These are phyloP conservation scores for Lottia gigantea DNA, from an alignment of 2,888 invertebrate species.

Conservation along the genomic window DNA sequence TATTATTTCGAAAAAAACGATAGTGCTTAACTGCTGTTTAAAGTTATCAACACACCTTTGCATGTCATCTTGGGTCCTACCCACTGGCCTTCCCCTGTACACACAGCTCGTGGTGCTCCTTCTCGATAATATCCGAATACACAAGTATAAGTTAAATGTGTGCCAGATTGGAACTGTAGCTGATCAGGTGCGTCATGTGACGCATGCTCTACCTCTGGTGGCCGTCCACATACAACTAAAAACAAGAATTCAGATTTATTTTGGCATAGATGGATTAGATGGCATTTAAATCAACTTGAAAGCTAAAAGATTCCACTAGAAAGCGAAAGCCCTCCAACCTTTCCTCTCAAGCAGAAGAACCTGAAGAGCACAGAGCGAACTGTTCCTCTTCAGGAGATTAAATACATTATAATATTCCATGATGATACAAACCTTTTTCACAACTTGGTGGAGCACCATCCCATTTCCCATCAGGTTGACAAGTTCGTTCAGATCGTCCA, in stretches of 20 bases:
- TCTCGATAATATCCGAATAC: conserved; percentile 92
- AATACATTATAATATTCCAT: too few species aligned
- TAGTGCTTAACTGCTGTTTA: too few species aligned
- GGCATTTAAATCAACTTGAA: too few species aligned
- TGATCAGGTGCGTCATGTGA: conserved; percentile 87
- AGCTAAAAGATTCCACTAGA: too few species aligned
- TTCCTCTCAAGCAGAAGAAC: too few species aligned
- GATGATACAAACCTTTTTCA: conserved; percentile 40
- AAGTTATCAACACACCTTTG: conserved; percentile 84
- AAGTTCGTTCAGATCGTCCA: conserved; percentile 41
- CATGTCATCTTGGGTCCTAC: conserved; percentile 96
- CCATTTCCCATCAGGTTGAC: conserved; percentile 44
- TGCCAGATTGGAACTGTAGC: conserved; percentile 88
- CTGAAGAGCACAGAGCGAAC: too few species aligned
- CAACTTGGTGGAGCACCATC: conserved; percentile 50
- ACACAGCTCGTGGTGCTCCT: conserved; percentile 92
- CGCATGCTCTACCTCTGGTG: conserved; percentile 69
- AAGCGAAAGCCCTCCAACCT: too few species aligned
- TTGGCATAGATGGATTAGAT: too few species aligned
- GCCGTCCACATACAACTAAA: conserved; percentile 68
- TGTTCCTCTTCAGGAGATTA: too few species aligned
- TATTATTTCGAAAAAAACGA: too few species aligned
- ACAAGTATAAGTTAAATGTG: conserved; percentile 91
- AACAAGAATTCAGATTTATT: background rate
- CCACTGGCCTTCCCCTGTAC: conserved; percentile 90